Conservation (phyloP, 2,888 invertebrate genomes). For the Horisme vitalbata region DNA sequence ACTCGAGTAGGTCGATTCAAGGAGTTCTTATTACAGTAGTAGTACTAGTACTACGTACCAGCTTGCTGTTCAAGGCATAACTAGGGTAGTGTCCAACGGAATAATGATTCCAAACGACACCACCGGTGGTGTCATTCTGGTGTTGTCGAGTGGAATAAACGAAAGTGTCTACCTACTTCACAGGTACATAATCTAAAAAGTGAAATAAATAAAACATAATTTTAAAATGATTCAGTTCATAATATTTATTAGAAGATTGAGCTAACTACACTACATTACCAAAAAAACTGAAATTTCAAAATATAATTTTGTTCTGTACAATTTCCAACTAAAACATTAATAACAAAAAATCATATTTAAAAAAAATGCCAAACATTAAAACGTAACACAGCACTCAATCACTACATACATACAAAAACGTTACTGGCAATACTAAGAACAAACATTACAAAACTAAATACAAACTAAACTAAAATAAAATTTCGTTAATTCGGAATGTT, state of each 20-base stretch:
- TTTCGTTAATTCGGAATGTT: slow-evolving; percentile 51
- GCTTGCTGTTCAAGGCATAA: no score
- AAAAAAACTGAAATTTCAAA: slow-evolving; percentile 15
- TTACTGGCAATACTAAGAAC: slow-evolving; percentile 42
- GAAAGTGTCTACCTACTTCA: no score
- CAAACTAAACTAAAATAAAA: slow-evolving; percentile 23
- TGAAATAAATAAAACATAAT: slow-evolving; percentile 14
- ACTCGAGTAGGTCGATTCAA: no score
- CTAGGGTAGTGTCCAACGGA: no score
- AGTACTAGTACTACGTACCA: no score
- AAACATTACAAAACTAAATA: slow-evolving; percentile 31
- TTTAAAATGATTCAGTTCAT: slow-evolving; percentile 30
- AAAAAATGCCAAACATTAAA: slow-evolving; percentile 49
- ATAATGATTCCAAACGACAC: no score
- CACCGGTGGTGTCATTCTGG: no score
- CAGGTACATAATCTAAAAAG: slow-evolving; percentile 12
- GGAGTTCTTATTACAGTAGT: no score
- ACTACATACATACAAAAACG: slow-evolving; percentile 46
- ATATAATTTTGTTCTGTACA: slow-evolving; percentile 29
- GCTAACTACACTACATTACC: slow-evolving; percentile 27
- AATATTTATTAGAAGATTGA: slow-evolving; percentile 33
- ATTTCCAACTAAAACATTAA: slow-evolving; percentile 28
- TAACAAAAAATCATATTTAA: slow-evolving; percentile 36
- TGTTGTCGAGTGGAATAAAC: no score
- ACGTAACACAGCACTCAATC: slow-evolving; percentile 67